Conservation (phyloP, 2,888 invertebrate species). For the Adelphocoris suturalis region DNA sequence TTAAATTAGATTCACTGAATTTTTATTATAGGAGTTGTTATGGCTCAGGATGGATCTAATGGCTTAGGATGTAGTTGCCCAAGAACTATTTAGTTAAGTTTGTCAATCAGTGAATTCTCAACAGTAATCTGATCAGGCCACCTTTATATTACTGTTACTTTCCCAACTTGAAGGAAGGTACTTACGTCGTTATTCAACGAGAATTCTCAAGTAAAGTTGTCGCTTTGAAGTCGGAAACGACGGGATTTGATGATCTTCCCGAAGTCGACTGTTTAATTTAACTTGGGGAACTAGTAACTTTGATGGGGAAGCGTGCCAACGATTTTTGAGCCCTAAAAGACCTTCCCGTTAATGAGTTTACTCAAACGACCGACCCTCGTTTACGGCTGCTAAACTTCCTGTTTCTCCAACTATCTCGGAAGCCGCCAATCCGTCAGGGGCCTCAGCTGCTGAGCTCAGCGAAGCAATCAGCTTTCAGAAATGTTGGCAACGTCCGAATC, state of each 20-base stretch:
- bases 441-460: background rate
- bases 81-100: background rate
- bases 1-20: no score
- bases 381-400: background rate
- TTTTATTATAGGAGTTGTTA: background rate
- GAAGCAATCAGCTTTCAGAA: background rate
- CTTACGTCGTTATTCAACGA: background rate
- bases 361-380: background rate
- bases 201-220: background rate
- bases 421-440: background rate
- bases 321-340: background rate
- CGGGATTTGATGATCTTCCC: background rate
- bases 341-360: constrained; percentile 16
- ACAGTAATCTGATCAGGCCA: background rate
- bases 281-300: background rate
- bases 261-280: background rate
- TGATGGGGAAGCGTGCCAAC: constrained; percentile 23
- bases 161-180: background rate
- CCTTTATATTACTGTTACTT: background rate
- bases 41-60: no score
- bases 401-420: background rate
- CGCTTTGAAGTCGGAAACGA: background rate
- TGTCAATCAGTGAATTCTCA: no score
- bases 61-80: no score
- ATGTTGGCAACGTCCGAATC: background rate